Evolutionary conservation across 2,113 vertebrate species (phyloP).

Genomic region (Malurus melanocephalus): DNA sequence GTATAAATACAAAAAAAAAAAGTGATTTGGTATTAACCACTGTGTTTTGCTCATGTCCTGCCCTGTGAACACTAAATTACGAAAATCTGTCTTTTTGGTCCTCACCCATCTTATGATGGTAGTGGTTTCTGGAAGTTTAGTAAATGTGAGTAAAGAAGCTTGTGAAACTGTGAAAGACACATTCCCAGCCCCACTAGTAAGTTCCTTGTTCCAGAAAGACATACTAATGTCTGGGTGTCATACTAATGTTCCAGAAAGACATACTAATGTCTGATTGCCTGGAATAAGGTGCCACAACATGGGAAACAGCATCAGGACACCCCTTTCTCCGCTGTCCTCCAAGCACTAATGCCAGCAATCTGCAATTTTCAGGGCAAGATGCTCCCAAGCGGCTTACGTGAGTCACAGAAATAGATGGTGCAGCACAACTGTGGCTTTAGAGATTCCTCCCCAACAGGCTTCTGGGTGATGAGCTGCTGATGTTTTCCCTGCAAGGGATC

Average conservation of each 20-base stretch:
- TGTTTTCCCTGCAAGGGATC: neutral
- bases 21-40: neutral
- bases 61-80: neutral
- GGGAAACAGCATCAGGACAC: neutral
- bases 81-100: neutral
- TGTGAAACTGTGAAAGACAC: neutral
- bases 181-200: neutral
- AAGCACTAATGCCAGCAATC: fast-evolving
- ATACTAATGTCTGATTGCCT: neutral
- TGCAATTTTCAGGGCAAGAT: neutral
- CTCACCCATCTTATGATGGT: neutral
- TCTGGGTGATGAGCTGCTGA: neutral
- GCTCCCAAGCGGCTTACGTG: fast-evolving
- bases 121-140: neutral
- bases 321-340: neutral
- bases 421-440: neutral
- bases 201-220: neutral
- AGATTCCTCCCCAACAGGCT: neutral
- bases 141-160: neutral
- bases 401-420: neutral
- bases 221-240: neutral
- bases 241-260: neutral
- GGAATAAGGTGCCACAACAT: neutral
- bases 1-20: neutral
- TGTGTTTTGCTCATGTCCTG: neutral